phyloP scores from a whole-genome alignment of 1,140 invertebrate genomes.

The Lordiphosa collinella region DNA sequence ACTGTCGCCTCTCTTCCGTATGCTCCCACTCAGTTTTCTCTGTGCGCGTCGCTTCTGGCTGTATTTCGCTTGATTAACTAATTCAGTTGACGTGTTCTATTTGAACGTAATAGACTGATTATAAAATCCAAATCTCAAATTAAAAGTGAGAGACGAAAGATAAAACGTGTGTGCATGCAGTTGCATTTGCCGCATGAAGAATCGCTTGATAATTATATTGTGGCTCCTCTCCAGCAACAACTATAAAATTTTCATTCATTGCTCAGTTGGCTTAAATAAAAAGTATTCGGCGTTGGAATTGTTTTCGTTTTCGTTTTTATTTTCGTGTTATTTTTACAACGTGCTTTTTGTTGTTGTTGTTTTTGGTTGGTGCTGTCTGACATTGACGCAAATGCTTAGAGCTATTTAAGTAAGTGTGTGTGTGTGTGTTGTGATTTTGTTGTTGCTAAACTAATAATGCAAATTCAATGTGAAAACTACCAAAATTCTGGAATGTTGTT shows the following conservation, averaged over 20 bases:
- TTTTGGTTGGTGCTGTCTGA: conserved; percentile 29
- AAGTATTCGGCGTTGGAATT: conserved; percentile 31
- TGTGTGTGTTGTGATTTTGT: not conserved
- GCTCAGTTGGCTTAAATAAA: conserved; percentile 57
- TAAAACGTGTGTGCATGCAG: conserved; percentile 10
- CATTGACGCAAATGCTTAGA: conserved; percentile 62
- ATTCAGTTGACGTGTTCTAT: conserved; percentile 79
- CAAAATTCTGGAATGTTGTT: conserved; percentile 10
- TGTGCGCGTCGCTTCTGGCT: conserved; percentile 53
- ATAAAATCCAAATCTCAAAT: conserved; percentile 8
- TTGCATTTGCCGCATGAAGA: conserved; percentile 27
- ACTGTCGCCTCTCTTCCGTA: not conserved
- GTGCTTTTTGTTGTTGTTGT: conserved; percentile 41
- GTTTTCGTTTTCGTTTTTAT: conserved; percentile 34
- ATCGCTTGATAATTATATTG: conserved; percentile 17
- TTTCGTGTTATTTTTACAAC: conserved; percentile 70
- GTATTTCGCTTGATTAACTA: conserved; percentile 75
- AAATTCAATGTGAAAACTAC: conserved; percentile 41
- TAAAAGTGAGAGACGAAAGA: not conserved
- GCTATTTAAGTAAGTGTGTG: not conserved
- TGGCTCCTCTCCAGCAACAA: conserved; percentile 1
- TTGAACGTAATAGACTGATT: conserved; percentile 69
- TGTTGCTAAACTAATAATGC: conserved; percentile 49
- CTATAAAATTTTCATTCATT: conserved; percentile 46
- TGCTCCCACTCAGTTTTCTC: conserved; percentile 12